A percentile compares a stretch with the other conserved stretches of the same genome.
Conservation (phyloP, 2,113 vertebrate genomes). For the Hippoglossus stenolepis region DNA sequence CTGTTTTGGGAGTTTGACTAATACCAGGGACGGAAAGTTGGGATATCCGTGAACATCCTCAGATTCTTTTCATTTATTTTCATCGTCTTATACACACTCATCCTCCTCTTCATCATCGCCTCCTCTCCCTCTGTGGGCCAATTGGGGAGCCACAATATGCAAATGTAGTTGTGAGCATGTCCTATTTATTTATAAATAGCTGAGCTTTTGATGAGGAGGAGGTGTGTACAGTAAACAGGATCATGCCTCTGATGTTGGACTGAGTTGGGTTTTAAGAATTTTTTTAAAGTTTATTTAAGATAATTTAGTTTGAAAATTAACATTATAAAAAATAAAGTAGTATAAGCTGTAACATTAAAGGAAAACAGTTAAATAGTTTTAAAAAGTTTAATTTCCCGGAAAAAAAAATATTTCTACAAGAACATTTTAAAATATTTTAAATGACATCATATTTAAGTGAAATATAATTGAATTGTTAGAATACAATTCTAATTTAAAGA, state of each 20-base stretch:
- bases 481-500: not conserved
- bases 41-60: not conserved
- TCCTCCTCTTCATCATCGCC: slow-evolving; percentile 21
- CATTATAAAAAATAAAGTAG: not conserved
- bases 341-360: not conserved
- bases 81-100: not conserved
- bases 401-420: not conserved
- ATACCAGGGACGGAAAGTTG: not conserved
- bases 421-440: not conserved
- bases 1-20: no score
- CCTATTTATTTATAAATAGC: slow-evolving; percentile 74
- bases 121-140: slow-evolving; percentile 39
- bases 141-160: slow-evolving; percentile 52
- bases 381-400: not conserved
- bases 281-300: not conserved
- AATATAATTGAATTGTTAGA: not conserved
- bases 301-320: not conserved
- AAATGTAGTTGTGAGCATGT: slow-evolving; percentile 53
- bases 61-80: not conserved
- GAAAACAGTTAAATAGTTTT: not conserved
- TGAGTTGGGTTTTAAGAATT: not conserved
- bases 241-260: not conserved
- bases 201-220: slow-evolving; percentile 33
- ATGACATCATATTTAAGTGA: not conserved
- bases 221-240: slow-evolving; percentile 44